Evolutionary conservation across 2,113 vertebrate genomes (phyloP).

Genomic region (Andinoacara biseriatus): DNA sequence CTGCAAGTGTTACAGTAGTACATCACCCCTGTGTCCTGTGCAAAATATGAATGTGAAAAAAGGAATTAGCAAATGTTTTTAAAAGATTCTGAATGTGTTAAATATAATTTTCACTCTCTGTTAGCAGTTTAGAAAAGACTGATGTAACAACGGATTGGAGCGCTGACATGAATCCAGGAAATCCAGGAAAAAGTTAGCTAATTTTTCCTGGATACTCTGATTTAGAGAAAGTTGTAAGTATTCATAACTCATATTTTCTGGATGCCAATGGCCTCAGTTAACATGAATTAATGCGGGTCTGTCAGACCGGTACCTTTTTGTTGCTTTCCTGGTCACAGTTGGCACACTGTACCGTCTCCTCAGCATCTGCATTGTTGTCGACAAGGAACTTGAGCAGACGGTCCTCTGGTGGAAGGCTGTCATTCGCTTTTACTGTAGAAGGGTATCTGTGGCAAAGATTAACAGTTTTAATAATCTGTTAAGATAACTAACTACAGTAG

Average conservation of each 20-base stretch:
- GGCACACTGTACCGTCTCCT: constrained; percentile 87
- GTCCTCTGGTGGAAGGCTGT: constrained; percentile 86
- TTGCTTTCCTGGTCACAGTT: constrained; percentile 90
- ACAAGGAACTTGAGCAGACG: constrained; percentile 91
- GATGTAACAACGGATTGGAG: not conserved
- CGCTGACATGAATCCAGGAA: too few relatives aligned
- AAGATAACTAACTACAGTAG: not conserved
- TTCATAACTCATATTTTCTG: not conserved
- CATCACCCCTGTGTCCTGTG: constrained; percentile 87
- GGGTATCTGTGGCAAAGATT: constrained; percentile 79
- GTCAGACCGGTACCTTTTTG: constrained; percentile 78
- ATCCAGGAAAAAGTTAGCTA: too few relatives aligned
- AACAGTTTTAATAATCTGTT: not conserved
- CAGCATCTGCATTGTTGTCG: constrained; percentile 85
- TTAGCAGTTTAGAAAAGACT: not conserved
- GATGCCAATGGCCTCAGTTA: not conserved
- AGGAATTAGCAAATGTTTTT: not conserved
- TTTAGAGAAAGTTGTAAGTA: too few relatives aligned
- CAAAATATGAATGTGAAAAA: not conserved
- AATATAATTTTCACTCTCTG: not conserved
- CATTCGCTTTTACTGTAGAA: constrained; percentile 87
- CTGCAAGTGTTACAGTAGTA: constrained; percentile 94
- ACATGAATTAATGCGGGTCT: not conserved
- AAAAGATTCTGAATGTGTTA: not conserved
- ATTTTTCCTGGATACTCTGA: too few relatives aligned